Evolutionary conservation across 2,797 vertebrate genomes (phyloP).

Genomic region (Ispidina lecontei): DNA sequence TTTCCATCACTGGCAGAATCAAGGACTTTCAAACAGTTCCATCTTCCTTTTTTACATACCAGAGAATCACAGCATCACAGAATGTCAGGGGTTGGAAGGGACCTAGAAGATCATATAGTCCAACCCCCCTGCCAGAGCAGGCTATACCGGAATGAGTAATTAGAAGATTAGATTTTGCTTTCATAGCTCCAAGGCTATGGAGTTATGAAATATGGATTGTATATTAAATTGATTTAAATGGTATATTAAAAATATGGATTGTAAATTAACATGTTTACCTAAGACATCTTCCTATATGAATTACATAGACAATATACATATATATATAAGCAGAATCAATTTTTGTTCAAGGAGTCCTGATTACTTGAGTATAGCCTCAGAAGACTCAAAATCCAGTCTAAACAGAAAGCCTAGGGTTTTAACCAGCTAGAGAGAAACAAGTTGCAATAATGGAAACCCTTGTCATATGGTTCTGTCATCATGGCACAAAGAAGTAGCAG

Average conservation of each 20-base stretch:
- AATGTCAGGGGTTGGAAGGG: no score
- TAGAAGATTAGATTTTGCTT: neutral
- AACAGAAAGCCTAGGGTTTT: neutral
- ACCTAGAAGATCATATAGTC: no score
- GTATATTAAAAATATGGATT: neutral
- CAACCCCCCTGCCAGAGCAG: no score
- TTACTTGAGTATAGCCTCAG: neutral
- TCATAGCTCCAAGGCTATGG: neutral
- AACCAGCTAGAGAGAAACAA: neutral
- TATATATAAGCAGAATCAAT: neutral
- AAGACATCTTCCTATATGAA: neutral
- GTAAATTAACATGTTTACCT: neutral
- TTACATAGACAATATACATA: neutral
- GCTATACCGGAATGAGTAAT: neutral
- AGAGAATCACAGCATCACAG: no score
- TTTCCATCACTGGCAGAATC: no score
- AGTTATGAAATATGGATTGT: neutral
- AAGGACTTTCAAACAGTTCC: no score
- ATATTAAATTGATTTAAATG: neutral
- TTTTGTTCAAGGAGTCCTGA: neutral
- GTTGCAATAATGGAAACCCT: neutral
- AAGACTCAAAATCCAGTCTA: neutral
- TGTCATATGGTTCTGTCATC: neutral
- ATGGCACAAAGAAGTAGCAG: neutral
- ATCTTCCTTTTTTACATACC: no score